Evolutionary conservation across 2,888 invertebrate species (phyloP).

Genomic region (Petrophora chlorosata): DNA sequence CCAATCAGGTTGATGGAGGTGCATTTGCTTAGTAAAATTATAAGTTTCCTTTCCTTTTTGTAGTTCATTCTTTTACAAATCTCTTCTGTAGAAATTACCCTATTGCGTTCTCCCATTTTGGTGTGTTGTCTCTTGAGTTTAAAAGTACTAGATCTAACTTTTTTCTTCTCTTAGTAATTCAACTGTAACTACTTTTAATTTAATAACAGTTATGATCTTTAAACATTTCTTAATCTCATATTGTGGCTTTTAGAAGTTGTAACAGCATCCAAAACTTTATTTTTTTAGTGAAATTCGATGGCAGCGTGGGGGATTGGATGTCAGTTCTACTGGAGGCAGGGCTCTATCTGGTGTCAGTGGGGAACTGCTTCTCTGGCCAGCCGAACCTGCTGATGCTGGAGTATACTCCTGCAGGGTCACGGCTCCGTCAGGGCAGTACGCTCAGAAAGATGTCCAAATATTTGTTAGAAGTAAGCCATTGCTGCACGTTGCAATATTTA

Average conservation of each 20-base stretch:
- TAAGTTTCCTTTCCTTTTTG: slow-evolving; percentile 66
- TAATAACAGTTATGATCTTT: no score
- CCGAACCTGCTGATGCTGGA: slow-evolving; percentile 87
- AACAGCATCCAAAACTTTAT: background rate
- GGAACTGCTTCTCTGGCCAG: slow-evolving; percentile 80
- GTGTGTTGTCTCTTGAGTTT: slow-evolving; percentile 1
- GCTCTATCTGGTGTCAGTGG: slow-evolving; percentile 60
- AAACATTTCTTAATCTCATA: no score
- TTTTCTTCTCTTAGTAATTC: slow-evolving; percentile 9
- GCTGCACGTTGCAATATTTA: background rate
- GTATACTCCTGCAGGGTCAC: slow-evolving; percentile 90
- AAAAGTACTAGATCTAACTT: background rate
- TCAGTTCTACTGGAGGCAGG: slow-evolving; percentile 54
- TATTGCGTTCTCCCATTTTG: slow-evolving; percentile 13
- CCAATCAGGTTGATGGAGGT: slow-evolving; percentile 88
- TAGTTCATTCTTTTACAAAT: slow-evolving; percentile 16
- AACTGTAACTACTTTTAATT: no score
- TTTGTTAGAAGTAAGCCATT: slow-evolving; percentile 88
- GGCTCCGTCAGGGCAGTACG: slow-evolving; percentile 88
- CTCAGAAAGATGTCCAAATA: slow-evolving; percentile 89
- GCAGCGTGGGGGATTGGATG: slow-evolving; percentile 68
- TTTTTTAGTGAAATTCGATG: slow-evolving; percentile 69
- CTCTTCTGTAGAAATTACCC: slow-evolving; percentile 14
- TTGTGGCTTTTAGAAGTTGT: background rate
- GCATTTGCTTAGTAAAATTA: slow-evolving; percentile 82